A percentile compares a stretch with the other conserved stretches of the same genome.
Conservation (phyloP, 2,888 invertebrate species). For the Drosophila subquinaria region DNA sequence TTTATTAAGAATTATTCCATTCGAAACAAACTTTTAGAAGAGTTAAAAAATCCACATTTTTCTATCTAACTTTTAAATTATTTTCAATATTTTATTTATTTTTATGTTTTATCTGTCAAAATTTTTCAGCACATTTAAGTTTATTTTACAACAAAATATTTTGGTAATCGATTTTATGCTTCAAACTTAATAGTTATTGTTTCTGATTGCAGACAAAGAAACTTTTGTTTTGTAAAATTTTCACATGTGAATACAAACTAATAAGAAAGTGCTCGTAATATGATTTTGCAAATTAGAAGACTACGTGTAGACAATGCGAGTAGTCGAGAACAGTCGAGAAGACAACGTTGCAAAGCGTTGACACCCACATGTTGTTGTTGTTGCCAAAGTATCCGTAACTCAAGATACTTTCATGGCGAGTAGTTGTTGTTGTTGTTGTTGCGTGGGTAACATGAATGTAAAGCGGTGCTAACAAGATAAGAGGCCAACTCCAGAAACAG, state of each 20-base stretch:
- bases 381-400: slow-evolving; percentile 40
- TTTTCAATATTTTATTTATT: too few relatives aligned
- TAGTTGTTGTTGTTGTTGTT: slow-evolving; percentile 22
- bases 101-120: too few relatives aligned
- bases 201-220: neutral
- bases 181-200: neutral
- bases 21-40: too few relatives aligned
- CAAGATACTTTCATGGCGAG: slow-evolving; percentile 30
- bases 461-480: slow-evolving; percentile 71
- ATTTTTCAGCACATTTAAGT: neutral
- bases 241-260: slow-evolving; percentile 57
- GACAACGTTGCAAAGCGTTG: slow-evolving; percentile 17
- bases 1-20: too few relatives aligned
- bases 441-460: slow-evolving; percentile 46
- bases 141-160: neutral
- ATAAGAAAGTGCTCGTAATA: slow-evolving; percentile 77
- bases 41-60: too few relatives aligned
- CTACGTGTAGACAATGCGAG: slow-evolving; percentile 18
- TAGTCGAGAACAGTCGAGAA: slow-evolving; percentile 1
- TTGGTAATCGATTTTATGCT: neutral
- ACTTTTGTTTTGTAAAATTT: neutral
- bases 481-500: slow-evolving; percentile 43
- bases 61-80: too few relatives aligned
- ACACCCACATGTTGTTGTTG: slow-evolving; percentile 51
- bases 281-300: slow-evolving; percentile 76